Conservation (phyloP, 35 echinoderm and acorn worm species). For the Eucidaris tribuloides region DNA sequence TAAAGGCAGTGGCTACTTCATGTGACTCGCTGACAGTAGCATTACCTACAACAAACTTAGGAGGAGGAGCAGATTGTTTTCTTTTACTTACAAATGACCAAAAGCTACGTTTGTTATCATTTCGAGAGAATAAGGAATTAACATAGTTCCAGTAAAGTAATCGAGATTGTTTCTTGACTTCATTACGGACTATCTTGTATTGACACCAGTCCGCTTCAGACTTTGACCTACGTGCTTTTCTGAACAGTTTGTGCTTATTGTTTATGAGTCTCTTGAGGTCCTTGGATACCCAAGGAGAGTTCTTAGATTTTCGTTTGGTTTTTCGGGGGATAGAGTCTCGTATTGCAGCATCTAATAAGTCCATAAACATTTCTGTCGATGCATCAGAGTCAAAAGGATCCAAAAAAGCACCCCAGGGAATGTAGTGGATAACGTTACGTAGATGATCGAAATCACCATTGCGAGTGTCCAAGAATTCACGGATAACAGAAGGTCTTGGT, state of each 20-base stretch:
- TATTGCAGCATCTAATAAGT: slow-evolving; percentile 27
- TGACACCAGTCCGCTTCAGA: background rate
- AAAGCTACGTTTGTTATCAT: slow-evolving; percentile 19
- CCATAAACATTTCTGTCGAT: slow-evolving; percentile 5
- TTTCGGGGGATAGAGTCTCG: slow-evolving; percentile 21
- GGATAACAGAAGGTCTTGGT: background rate
- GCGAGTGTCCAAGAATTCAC: background rate
- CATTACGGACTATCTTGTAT: slow-evolving; percentile 24
- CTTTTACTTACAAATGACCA: slow-evolving; percentile 23
- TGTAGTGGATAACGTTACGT: slow-evolving; percentile 8
- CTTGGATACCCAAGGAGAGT: slow-evolving; percentile 8
- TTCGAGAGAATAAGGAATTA: background rate
- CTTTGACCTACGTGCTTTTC: background rate
- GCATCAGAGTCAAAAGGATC: background rate
- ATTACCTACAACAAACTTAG: background rate
- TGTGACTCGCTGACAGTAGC: background rate
- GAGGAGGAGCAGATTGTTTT: slow-evolving; percentile 15
- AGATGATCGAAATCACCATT: slow-evolving; percentile 35
- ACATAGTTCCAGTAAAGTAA: slow-evolving; percentile 39
- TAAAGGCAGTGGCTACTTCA: background rate
- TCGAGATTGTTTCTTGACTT: background rate
- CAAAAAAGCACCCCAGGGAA: slow-evolving; percentile 25
- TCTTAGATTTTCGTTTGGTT: background rate
- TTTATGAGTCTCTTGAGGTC: slow-evolving; percentile 36
- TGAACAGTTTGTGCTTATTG: slow-evolving; percentile 24